A percentile compares a stretch with the other conserved stretches of the same genome.
These are phyloP conservation scores for Clupea harengus DNA, from an alignment of 2,113 vertebrate genomes.

Conservation along the genomic window DNA sequence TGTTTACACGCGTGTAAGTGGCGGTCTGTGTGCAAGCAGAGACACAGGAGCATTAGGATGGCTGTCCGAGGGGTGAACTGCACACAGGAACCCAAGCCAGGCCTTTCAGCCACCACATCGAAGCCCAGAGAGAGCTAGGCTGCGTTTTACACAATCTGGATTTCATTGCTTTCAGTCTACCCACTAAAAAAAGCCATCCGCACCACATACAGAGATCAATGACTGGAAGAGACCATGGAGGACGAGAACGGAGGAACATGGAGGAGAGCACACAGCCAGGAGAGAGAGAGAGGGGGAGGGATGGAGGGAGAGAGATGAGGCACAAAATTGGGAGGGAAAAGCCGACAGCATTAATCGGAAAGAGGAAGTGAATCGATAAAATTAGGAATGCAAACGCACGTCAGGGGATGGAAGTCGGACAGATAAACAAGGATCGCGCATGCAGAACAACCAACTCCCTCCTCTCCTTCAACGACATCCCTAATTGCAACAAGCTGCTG, in stretches of 20 bases:
- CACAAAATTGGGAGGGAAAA: conserved; percentile 35
- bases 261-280: not conserved
- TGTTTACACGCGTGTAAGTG: conserved; percentile 3
- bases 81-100: conserved; percentile 60
- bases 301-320: conserved; percentile 37
- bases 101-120: conserved; percentile 44
- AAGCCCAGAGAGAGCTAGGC: conserved; percentile 56
- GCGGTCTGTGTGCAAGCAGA: not conserved
- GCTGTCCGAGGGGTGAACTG: conserved; percentile 59
- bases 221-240: conserved; percentile 1
- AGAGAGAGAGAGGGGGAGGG: conserved; percentile 24
- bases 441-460: conserved; percentile 18
- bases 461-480: conserved; percentile 47
- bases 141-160: conserved; percentile 51
- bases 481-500: conserved; percentile 72
- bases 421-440: conserved; percentile 53
- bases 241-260: not conserved
- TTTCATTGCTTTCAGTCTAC: conserved; percentile 49
- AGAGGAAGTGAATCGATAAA: conserved; percentile 46
- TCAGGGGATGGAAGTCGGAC: conserved; percentile 41
- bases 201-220: conserved; percentile 51
- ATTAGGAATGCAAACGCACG: conserved; percentile 41
- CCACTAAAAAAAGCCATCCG: conserved; percentile 52
- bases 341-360: conserved; percentile 26
- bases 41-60: not conserved